A percentile compares a stretch with the other conserved stretches of the same genome.
These are phyloP conservation scores for Sebastes fasciatus DNA, from an alignment of 2,113 vertebrate genomes.

Conservation along the genomic window DNA sequence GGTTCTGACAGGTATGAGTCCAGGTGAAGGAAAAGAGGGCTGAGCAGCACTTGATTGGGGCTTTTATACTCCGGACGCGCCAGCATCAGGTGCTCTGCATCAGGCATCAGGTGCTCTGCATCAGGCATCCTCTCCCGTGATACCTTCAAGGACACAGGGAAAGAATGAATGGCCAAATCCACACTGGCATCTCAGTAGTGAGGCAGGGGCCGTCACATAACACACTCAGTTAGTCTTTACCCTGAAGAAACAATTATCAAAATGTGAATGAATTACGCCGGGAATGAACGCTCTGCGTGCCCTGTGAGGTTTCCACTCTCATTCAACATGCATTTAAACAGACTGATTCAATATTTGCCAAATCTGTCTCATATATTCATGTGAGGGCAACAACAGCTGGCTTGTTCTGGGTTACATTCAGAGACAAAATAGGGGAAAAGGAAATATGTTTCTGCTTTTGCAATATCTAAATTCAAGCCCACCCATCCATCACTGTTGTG, in stretches of 20 bases:
- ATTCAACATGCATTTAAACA: constrained; percentile 43
- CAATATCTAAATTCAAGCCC: accelerated
- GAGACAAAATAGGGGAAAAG: not conserved
- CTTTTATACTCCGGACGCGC: too few relatives aligned
- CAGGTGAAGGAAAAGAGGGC: too few relatives aligned
- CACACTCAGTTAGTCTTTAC: constrained; percentile 6
- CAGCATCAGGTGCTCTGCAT: too few relatives aligned
- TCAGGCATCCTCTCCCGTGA: too few relatives aligned
- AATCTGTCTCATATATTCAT: constrained; percentile 30
- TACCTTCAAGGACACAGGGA: too few relatives aligned
- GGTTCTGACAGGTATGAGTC: too few relatives aligned
- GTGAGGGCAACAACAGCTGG: not conserved
- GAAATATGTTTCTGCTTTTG: constrained; percentile 9
- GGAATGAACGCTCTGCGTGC: constrained; percentile 17
- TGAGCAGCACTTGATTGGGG: too few relatives aligned
- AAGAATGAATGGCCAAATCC: too few relatives aligned
- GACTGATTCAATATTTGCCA: constrained; percentile 44
- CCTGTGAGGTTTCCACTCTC: constrained; percentile 37
- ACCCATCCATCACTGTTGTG: accelerated
- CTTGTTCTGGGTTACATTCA: not conserved
- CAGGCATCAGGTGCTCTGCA: too few relatives aligned
- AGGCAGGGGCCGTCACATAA: too few relatives aligned
- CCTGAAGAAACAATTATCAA: constrained; percentile 50
- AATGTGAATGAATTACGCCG: constrained; percentile 50
- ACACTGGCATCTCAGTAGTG: too few relatives aligned